Conservation (phyloP, 2,797 vertebrate genomes). For the Meriones psammophilus region DNA sequence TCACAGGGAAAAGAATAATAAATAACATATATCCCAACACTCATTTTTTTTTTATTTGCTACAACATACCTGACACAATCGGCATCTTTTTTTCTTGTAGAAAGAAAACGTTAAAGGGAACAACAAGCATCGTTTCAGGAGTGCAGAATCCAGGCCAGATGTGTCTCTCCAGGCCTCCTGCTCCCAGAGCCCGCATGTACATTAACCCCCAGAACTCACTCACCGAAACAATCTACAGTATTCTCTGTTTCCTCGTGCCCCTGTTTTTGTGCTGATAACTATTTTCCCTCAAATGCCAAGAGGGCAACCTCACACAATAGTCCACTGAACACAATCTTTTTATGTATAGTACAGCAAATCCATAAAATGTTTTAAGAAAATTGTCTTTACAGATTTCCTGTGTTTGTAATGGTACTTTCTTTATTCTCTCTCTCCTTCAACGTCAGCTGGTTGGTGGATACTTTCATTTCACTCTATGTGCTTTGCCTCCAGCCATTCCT, state of each 20-base stretch:
- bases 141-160: background rate
- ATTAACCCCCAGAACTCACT: background rate
- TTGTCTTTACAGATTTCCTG: slow-evolving; percentile 22
- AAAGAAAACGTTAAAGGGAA: background rate
- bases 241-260: background rate
- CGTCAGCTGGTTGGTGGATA: background rate
- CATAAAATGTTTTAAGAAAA: background rate
- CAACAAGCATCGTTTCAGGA: background rate
- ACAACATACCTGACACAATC: background rate
- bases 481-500: background rate
- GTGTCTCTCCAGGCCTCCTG: background rate
- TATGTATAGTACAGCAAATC: background rate
- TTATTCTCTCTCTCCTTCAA: background rate
- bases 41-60: too few species aligned
- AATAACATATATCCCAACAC: too few species aligned
- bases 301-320: background rate
- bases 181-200: background rate
- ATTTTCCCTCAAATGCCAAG: background rate
- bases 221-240: background rate
- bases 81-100: background rate
- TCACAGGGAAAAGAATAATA: too few species aligned
- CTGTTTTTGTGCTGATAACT: background rate
- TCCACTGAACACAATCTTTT: too few species aligned
- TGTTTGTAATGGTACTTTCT: background rate
- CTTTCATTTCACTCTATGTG: background rate